Evolutionary conservation across 2,797 vertebrate species (phyloP), one percentile per base, ranked within the genome.

Genomic region (Xenopus petersii): DNA sequence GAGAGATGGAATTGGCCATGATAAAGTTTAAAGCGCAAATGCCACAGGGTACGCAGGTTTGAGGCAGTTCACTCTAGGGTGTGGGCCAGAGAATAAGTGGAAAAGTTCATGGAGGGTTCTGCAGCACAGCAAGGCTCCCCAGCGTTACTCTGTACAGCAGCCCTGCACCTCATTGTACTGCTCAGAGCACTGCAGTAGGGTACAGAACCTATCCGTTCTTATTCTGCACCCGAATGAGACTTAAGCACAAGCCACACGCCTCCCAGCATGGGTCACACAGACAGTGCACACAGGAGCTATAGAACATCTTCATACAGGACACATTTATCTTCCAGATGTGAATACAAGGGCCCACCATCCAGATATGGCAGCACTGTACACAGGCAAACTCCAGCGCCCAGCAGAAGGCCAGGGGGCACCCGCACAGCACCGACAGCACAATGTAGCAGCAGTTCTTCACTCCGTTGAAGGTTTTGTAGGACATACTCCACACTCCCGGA

Each of bases 361-460:
- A 80, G 65, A 80, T 49, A 75, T 80, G 79, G 15, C 71, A 80
- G 71, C 73, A 80, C 79, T 80, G 79, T 3, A 70, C 11, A 10
- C 79, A 78, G 60, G 79, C 75, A 24, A 80, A 80, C 16, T 77
- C 24, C 64, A 76, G 36, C 0, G 74, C 79, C 79, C 79, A 80
- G 70, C 79, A 80, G 65, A 76, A 80, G 26, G 79, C 74, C 60
- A 80, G 36, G 4, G 79, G 79, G 46, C 74, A 76, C 1, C 74
- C 79, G 21, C 79, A 80, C 65, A 80, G 79, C 5, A 80, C 46
- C 9, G 79, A 80, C 58, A 80, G 70, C 36, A 80, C 74, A 2
- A 80, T 48, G 71, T 80, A 80, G 54, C 79, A 80, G 79, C 74
- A 80, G 36, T 63, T 69, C 75, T 80, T 80, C 65, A 77, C 75